Conservation (phyloP, 2,113 vertebrate genomes). For the Poeciliopsis prolifica region DNA sequence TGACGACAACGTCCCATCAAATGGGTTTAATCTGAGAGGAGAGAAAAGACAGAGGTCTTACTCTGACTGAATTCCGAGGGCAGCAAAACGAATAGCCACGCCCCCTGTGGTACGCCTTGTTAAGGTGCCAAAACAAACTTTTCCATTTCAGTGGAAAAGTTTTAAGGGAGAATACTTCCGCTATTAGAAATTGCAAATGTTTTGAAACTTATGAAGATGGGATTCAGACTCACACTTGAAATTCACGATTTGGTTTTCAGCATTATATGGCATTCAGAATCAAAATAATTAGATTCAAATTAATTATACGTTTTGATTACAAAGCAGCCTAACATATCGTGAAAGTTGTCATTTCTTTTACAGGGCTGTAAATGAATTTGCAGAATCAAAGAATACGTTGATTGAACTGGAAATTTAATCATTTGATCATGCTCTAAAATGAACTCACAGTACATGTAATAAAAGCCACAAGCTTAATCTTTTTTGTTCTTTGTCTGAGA, state of each 20-base stretch:
- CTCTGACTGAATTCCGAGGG: conserved; percentile 24
- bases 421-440: too few relatives aligned
- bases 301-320: not conserved
- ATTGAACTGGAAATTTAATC: not conserved
- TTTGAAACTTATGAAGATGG: too few relatives aligned
- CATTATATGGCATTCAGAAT: too few relatives aligned
- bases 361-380: not conserved
- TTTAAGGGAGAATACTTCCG: too few relatives aligned
- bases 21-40: conserved; percentile 10
- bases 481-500: too few relatives aligned
- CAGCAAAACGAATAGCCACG: conserved; percentile 1
- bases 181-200: too few relatives aligned
- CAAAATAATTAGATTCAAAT: not conserved
- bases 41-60: conserved; percentile 28
- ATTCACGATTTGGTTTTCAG: too few relatives aligned
- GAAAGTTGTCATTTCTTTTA: too few relatives aligned
- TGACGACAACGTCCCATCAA: conserved; percentile 58
- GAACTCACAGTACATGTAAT: not conserved
- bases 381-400: not conserved
- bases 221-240: too few relatives aligned
- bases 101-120: not conserved
- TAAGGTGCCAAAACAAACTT: not conserved
- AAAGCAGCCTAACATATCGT: not conserved
- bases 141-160: not conserved
- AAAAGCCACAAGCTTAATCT: too few relatives aligned